Evolutionary conservation across 30 jellyfish, hydroid and myxozoan genomes (phyloP).

Genomic region (Hydractinia echinata): DNA sequence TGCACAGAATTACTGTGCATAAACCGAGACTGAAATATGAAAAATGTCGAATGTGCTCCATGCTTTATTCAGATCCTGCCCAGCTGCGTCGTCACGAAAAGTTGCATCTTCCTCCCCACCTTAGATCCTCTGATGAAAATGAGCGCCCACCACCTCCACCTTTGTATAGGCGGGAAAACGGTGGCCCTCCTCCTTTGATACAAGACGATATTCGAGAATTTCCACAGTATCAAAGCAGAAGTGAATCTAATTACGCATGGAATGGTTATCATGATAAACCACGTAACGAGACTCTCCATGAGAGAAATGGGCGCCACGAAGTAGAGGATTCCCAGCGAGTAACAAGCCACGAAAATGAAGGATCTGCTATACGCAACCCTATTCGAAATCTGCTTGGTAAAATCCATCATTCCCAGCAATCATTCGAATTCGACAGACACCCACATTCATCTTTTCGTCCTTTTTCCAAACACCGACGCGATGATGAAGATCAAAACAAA

Average conservation of each 20-base stretch:
- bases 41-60: slow-evolving; percentile 42
- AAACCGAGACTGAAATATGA: slow-evolving; percentile 9
- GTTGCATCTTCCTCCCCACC: slow-evolving; percentile 18
- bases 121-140: background rate
- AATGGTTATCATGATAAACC: background rate
- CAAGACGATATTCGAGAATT: too few relatives aligned
- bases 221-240: background rate
- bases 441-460: background rate
- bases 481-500: background rate
- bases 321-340: background rate
- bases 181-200: background rate
- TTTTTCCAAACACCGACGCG: background rate
- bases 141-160: slow-evolving; percentile 34
- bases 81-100: slow-evolving; percentile 32
- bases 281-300: background rate
- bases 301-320: slow-evolving; percentile 6
- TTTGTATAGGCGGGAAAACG: background rate
- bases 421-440: background rate
- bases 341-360: background rate
- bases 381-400: slow-evolving; percentile 17
- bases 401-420: slow-evolving; percentile 9
- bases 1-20: background rate
- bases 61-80: slow-evolving; percentile 23
- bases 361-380: slow-evolving; percentile 8
- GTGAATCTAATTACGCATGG: background rate